Evolutionary conservation across 2,888 invertebrate species (phyloP).

Genomic region (Troides helena): DNA sequence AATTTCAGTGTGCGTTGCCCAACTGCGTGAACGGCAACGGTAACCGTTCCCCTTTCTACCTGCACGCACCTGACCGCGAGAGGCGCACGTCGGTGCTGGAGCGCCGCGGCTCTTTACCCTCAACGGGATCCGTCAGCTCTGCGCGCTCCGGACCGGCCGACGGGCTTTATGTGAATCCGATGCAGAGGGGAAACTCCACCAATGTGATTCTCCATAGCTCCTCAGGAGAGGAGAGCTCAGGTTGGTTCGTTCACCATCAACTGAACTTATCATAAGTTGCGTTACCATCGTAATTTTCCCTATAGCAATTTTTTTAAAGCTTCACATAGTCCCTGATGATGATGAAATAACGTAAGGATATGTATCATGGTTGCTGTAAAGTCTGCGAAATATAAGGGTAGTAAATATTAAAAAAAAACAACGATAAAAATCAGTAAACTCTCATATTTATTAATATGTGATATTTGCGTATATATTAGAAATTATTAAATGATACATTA

Average conservation of each 20-base stretch:
- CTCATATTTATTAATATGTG: too few species aligned
- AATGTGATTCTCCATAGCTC: constrained; percentile 61
- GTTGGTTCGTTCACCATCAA: constrained; percentile 39
- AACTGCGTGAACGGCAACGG: constrained; percentile 75
- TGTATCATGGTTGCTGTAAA: too few species aligned
- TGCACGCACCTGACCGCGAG: constrained; percentile 84
- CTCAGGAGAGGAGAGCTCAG: constrained; percentile 73
- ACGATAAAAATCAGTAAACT: too few species aligned
- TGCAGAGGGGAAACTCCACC: constrained; percentile 76
- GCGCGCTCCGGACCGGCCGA: constrained; percentile 82
- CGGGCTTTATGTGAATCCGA: constrained; percentile 92
- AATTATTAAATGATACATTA: too few species aligned
- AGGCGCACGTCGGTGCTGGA: constrained; percentile 55
- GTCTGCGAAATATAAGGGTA: too few species aligned
- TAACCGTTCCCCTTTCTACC: constrained; percentile 84
- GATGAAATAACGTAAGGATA: too few species aligned
- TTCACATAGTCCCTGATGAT: too few species aligned
- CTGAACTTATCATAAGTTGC: too few species aligned
- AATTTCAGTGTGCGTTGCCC: constrained; percentile 77
- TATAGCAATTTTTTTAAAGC: too few species aligned
- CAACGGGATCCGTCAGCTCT: constrained; percentile 67
- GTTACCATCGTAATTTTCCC: too few species aligned
- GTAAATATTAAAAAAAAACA: too few species aligned
- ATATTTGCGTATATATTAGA: too few species aligned
- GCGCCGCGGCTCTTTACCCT: constrained; percentile 64